Conservation (phyloP, 1,140 invertebrate species). For the Druon quercuslanigerum region DNA sequence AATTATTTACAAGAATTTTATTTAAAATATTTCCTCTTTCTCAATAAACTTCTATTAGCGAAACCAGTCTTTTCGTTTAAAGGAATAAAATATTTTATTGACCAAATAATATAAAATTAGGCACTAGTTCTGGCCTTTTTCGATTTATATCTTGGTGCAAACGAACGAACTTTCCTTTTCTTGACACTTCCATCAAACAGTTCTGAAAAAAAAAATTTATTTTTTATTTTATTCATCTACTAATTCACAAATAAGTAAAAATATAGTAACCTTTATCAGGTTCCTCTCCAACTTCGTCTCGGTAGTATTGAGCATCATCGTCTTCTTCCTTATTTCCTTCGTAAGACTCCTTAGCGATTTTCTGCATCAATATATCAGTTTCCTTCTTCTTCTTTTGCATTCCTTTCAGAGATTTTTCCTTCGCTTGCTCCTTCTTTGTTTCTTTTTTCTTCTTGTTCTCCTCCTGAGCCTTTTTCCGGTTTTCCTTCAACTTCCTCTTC, state of each 20-base stretch:
- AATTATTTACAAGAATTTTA: too few relatives aligned
- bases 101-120: background rate
- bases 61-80: too few relatives aligned
- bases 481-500: conserved; percentile 85
- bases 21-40: too few relatives aligned
- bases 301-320: conserved; percentile 89
- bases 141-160: conserved; percentile 49
- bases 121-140: conserved; percentile 53
- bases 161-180: conserved; percentile 50
- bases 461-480: conserved; percentile 84
- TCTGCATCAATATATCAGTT: conserved; percentile 70
- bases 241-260: background rate
- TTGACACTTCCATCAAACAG: conserved; percentile 52
- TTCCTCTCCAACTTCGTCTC: conserved; percentile 89
- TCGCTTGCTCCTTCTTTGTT: conserved; percentile 80
- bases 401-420: conserved; percentile 82
- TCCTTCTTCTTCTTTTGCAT: conserved; percentile 81
- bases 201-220: conserved; percentile 49
- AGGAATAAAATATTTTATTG: background rate
- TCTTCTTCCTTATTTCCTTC: conserved; percentile 78
- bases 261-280: conserved; percentile 83
- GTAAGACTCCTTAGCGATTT: conserved; percentile 75
- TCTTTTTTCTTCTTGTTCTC: conserved; percentile 86
- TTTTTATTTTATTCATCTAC: background rate
- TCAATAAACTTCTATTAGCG: too few relatives aligned